Conservation (phyloP, 2,113 vertebrate genomes). For the Trochalopteron elliotii region DNA sequence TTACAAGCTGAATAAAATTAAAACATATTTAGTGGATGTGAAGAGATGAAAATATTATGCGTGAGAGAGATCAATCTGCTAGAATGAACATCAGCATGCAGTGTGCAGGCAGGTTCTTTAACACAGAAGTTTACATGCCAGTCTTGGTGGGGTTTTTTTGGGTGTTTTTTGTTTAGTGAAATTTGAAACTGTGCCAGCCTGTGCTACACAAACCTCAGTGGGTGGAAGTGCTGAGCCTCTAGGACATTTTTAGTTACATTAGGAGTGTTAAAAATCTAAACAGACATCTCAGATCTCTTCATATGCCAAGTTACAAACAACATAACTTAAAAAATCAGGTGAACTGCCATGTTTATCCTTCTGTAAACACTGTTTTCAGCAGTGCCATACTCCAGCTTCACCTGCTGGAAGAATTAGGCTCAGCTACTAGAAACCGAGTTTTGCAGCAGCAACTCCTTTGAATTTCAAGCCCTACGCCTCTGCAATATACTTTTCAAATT, state of each 20-base stretch:
- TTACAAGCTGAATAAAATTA: background rate
- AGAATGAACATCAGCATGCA: background rate
- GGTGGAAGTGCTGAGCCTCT: background rate
- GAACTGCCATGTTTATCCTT: background rate
- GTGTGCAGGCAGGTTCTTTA: background rate
- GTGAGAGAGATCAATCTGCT: background rate
- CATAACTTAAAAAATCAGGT: background rate
- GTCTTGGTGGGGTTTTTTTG: background rate
- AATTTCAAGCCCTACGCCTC: background rate
- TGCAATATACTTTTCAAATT: background rate
- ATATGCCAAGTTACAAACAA: background rate
- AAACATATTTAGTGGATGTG: background rate
- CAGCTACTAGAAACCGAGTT: background rate
- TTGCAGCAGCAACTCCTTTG: background rate
- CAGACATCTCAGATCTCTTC: background rate
- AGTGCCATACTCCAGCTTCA: background rate
- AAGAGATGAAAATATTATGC: background rate
- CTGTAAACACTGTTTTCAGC: background rate
- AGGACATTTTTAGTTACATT: background rate
- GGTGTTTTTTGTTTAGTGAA: background rate
- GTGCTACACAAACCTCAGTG: background rate
- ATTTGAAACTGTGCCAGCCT: background rate
- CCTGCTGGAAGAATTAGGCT: background rate
- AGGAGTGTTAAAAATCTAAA: conserved; percentile 5
- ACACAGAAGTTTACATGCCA: background rate